Evolutionary conservation across 1,140 invertebrate genomes (phyloP), one percentile per base, ranked within the genome.

Genomic region (Plutomurus gul): DNA sequence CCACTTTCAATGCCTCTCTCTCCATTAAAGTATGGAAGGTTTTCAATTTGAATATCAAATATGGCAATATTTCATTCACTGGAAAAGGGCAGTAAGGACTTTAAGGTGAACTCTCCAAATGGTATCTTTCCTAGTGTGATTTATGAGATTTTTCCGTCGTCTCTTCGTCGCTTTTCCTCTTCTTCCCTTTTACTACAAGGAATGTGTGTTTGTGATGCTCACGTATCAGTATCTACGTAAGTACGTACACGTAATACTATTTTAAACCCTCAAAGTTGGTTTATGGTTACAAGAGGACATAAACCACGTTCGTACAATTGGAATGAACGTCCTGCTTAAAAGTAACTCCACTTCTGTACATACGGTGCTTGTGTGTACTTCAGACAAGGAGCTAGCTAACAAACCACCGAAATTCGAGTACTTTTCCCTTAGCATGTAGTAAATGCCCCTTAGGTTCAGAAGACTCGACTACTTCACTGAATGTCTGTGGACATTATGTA

Each of bases 261-360:
- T 65, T 65, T 65, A 65, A 65, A 27, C 56, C 56, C 56, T 65
- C 56, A 65, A 65, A 65, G 56, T 65, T 65, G 56, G 56, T 65
- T 65, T 65, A 65, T 65, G 56, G 56, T 65, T 65, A 65, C 56
- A 25, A 30, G 25, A 65, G 56, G 56, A 65, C 56, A 65, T 65
- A 65, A 65, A 65, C 56, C 56, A 65, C 56, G 56, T 65, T 65
- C 56, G 16, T 25, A 65, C 27, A 65, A 65, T 65, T 65, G 56
- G 56, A 65, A 65, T 65, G 56, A 65, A 65, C 56, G 27, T 65
- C n/a, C 56, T 16, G n/a, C 56, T 18, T 8, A n/a, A 60, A 60
- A 60, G 56, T 33, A 30, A 33, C 56, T 65, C 56, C n/a, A 36
- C 7, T n/a, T n/a, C n/a, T n/a, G n/a, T n/a, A n/a, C n/a, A n/a